Evolutionary conservation across 2,888 invertebrate species (phyloP), one percentile per base, ranked within the genome.

Genomic region (Sinotaia quadrata): DNA sequence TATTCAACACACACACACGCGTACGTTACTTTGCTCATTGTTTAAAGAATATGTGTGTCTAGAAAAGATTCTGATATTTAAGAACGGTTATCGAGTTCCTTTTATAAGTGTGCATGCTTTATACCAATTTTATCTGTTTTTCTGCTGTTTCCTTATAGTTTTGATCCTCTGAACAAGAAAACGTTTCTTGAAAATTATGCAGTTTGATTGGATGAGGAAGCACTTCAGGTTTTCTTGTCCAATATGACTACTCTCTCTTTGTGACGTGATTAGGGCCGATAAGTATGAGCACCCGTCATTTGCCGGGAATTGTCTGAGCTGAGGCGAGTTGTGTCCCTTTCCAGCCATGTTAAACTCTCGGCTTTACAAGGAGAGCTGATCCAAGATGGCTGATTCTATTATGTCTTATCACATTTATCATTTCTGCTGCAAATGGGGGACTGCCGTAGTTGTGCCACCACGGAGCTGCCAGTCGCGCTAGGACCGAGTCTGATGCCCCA

Each of bases 371-470:
- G 37, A 37, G 52, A 21, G 67, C 63, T 69, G 69, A 72, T 72
- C 69, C 69, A 69, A 69, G 69, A 69, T 63, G 72, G 66, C 72
- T 72, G 69, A 72, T 72, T 72, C 67, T 67, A 72, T 72, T 72
- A 72, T 52, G 59, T 62, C 59, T 69, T 72, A 67, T 58, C 72
- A 62, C 72, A 72, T 72, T 72, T 69, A 72, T 72, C 69, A 67
- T 69, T 27, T 21, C 37, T 21, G 44, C 18, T 27, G 49, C 52
- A 52, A 41, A 36, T 49, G 29, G 34, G 31, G 21, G 31, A 36
- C 37, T 51, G 47, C n/a, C 37, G 24, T 7, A 21, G 21, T 29
- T 34, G 49, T n/a, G 51, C 31, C 29, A 29, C 29, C 12, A 36
- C 8, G 29, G n/a, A 49, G 34, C 18, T 27, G 27, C 31, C n/a